Conservation (phyloP, 2,888 invertebrate genomes). For the Limenitis camilla region DNA sequence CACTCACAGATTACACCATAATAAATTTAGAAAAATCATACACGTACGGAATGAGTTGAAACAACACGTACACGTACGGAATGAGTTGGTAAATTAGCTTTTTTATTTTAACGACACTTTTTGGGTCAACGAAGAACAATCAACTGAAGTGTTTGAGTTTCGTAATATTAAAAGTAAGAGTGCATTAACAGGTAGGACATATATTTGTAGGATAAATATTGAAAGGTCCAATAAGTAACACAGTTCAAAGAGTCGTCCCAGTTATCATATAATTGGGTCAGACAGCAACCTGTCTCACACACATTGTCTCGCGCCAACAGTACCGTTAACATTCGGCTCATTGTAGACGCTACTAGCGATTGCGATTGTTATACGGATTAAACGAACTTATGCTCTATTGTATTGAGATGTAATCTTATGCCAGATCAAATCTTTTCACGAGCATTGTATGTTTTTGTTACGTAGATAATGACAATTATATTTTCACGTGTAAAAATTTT, state of each 20-base stretch:
- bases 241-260: slow-evolving; percentile 58
- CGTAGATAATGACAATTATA: too few species aligned
- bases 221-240: slow-evolving; percentile 32
- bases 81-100: too few species aligned
- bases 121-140: too few species aligned
- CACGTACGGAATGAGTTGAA: too few species aligned
- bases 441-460: too few species aligned
- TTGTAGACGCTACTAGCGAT: slow-evolving; percentile 43
- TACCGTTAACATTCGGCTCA: slow-evolving; percentile 69
- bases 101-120: too few species aligned
- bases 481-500: too few species aligned
- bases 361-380: slow-evolving; percentile 38
- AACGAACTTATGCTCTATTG: background rate
- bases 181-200: background rate
- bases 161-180: too few species aligned
- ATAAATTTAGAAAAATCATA: too few species aligned
- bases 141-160: too few species aligned
- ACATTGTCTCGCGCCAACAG: slow-evolving; percentile 60
- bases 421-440: background rate
- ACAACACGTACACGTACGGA: too few species aligned
- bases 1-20: too few species aligned
- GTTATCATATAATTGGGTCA: slow-evolving; percentile 68
- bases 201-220: background rate
- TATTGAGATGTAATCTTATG: background rate
- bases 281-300: slow-evolving; percentile 70